Base-by-base conservation (phyloP, 2,797 vertebrate species). In the Takifugu ocellatus region DNA sequence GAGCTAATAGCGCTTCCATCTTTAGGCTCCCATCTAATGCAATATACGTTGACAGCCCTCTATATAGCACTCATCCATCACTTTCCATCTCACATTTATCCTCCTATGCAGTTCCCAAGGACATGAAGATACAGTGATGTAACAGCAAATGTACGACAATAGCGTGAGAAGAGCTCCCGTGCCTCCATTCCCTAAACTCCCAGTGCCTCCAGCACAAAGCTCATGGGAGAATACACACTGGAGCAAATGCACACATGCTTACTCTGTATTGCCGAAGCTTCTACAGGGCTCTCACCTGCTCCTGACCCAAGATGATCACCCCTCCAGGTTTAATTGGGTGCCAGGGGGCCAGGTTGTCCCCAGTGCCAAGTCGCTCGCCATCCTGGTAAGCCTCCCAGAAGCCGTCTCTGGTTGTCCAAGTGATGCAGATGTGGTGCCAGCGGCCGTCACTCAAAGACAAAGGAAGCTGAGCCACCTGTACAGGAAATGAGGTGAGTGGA, bases 311-410 rank as follows among this genome's bases (percentile, higher is more conserved):
- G 83, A 99, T 94, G 78, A 99, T 91, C 75, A 97, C 93, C 55
- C 97, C 97, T 60, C 96, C 95, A 25, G 95, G 93, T 89, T 99
- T 98, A 93, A 99, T 97, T 83, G 97, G 96, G 83, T 98, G 97
- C 97, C 97, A 99, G 25, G 97, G 96, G 82, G 97, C 96, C 82
- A 99, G 84, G 87, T 98, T 98, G 82, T 99, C 96, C 66, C 96
- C 97, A 0, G 94, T 95, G 78, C 96, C 96, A 2, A 96, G 93
- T 44, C 92, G 93, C 89, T 98, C 96, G 2, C 97, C 97, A 3
- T 99, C 96, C 87, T 98, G 95, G 87, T 97, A 99, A 8, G 96
- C 97, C 79, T 98, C 96, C 97, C 97, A 99, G 91, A 95, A 93
- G 45, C 96, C 96, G 1, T 99, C 97, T 74, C 96, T 92, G 2